Percentiles rank a stretch among this genome's conserved stretches.
These are phyloP conservation scores for Bradysia coprophila DNA, from an alignment of 1,140 invertebrate species.

Conservation along the genomic window DNA sequence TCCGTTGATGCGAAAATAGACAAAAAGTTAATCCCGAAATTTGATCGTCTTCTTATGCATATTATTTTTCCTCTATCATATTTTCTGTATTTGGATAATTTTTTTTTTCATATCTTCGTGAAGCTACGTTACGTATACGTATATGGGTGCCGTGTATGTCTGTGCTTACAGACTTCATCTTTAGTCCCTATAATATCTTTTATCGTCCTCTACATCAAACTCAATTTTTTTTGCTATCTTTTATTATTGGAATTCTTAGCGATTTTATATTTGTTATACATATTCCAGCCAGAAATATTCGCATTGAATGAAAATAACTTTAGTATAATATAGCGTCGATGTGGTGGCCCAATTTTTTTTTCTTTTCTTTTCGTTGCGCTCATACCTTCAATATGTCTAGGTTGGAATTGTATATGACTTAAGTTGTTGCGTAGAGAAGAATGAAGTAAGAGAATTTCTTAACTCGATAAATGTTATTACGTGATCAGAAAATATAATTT, in stretches of 20 bases:
- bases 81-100: too few relatives aligned
- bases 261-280: background rate
- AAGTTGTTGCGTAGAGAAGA: background rate
- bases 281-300: background rate
- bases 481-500: background rate
- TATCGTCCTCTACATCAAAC: background rate
- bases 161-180: too few relatives aligned
- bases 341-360: background rate
- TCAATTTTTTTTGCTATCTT: background rate
- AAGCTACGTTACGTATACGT: too few relatives aligned
- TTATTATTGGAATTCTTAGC: background rate
- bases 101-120: too few relatives aligned
- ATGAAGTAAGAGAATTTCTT: background rate
- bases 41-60: too few relatives aligned
- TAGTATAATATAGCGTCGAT: background rate
- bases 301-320: background rate
- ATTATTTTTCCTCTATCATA: too few relatives aligned
- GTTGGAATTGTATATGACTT: background rate
- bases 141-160: too few relatives aligned
- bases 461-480: constrained; percentile 1
- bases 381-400: background rate
- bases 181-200: too few relatives aligned
- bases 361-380: background rate
- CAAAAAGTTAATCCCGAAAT: too few relatives aligned
- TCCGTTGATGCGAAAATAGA: too few relatives aligned